Conservation (phyloP, 2,113 vertebrate species). For the Aegithalos caudatus region DNA sequence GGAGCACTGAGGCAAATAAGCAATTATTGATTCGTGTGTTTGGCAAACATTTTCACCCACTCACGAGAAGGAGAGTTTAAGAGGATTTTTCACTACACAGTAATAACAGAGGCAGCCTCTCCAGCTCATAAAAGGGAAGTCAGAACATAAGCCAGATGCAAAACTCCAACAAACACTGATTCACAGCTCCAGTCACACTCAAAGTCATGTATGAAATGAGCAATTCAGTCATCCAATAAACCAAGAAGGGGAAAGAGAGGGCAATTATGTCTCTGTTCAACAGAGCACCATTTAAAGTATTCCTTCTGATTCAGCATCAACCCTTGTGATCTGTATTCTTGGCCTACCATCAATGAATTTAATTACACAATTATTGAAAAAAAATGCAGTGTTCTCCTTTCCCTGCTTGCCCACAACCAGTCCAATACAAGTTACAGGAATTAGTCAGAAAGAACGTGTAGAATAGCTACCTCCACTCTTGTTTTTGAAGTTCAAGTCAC, state of each 20-base stretch:
- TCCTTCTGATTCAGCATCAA: conserved; percentile 69
- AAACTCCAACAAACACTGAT: conserved; percentile 75
- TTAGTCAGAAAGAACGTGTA: neutral
- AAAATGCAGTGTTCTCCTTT: neutral
- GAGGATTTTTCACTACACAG: conserved; percentile 38
- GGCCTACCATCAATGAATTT: conserved; percentile 45
- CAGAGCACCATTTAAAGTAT: conserved; percentile 55
- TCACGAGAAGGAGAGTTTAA: conserved; percentile 35
- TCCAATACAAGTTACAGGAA: neutral
- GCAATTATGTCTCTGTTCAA: conserved; percentile 47
- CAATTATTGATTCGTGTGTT: conserved; percentile 62
- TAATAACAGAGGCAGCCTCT: conserved; percentile 62
- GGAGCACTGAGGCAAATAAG: conserved; percentile 57
- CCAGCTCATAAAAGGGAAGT: conserved; percentile 58
- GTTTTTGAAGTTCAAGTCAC: conserved; percentile 24
- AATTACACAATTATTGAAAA: conserved; percentile 45
- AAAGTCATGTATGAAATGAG: conserved; percentile 63
- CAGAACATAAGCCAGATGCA: conserved; percentile 58
- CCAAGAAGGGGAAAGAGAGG: neutral
- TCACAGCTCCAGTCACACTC: conserved; percentile 71
- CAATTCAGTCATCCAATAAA: conserved; percentile 49
- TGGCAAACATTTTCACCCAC: conserved; percentile 49
- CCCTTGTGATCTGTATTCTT: conserved; percentile 49
- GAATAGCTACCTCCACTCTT: neutral
- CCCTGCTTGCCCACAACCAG: conserved; percentile 18